phyloP scores from a whole-genome alignment of 2,797 vertebrate genomes.

The Staurois parvus region DNA sequence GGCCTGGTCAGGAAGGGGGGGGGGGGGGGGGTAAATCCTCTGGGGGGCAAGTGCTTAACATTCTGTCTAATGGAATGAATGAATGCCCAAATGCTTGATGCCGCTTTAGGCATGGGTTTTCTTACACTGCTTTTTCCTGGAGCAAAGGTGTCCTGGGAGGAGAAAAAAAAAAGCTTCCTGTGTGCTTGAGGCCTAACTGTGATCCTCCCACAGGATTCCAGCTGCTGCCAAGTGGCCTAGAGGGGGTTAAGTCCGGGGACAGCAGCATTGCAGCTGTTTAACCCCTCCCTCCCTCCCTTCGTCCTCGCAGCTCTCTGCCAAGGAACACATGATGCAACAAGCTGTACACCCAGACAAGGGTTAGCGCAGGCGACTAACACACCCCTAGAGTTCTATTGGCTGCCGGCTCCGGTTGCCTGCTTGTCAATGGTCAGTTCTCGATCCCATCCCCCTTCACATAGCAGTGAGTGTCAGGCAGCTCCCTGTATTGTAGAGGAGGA shows the following conservation, averaged over 20 bases:
- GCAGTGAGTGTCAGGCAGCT: neutral
- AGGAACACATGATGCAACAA: constrained; percentile 66
- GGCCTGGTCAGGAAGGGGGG: too few species aligned
- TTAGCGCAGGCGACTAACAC: neutral
- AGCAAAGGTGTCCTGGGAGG: too few species aligned
- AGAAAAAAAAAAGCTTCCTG: too few species aligned
- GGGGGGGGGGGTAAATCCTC: too few species aligned
- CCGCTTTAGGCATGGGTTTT: too few species aligned
- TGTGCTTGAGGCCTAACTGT: too few species aligned
- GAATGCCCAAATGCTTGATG: too few species aligned
- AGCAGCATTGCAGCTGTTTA: constrained; percentile 18
- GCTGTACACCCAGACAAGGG: neutral
- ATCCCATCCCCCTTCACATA: constrained; percentile 49
- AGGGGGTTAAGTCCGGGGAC: constrained; percentile 12
- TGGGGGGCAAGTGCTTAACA: too few species aligned
- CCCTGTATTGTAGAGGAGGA: constrained; percentile 10
- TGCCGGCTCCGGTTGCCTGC: accelerated
- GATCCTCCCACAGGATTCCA: neutral
- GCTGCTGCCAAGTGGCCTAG: neutral
- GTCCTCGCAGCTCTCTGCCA: too few species aligned
- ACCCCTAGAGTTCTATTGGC: neutral
- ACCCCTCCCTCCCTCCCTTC: constrained; percentile 31
- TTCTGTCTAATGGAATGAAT: too few species aligned
- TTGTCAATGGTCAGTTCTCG: neutral
- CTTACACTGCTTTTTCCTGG: too few species aligned